Conservation (phyloP, 2,113 vertebrate genomes). For the Saccopteryx leptura region DNA sequence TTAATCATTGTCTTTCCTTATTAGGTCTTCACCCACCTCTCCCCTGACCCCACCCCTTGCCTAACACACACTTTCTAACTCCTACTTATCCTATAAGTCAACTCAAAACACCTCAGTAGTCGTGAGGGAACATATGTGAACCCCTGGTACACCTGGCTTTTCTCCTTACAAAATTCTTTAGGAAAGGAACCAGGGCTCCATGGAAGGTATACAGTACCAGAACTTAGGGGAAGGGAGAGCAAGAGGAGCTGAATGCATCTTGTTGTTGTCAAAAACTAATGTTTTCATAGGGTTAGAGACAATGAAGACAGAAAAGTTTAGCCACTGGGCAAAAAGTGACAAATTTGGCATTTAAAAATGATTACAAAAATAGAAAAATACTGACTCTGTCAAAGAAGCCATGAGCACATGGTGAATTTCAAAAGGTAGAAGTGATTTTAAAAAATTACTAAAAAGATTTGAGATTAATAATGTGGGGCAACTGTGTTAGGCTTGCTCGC, state of each 20-base stretch:
- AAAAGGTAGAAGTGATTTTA: neutral
- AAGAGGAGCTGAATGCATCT: neutral
- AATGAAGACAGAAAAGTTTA: neutral
- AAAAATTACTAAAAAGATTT: neutral
- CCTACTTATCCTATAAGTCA: neutral
- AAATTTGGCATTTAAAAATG: neutral
- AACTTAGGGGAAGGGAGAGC: neutral
- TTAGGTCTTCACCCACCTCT: neutral
- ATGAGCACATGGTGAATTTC: neutral
- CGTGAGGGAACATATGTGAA: neutral
- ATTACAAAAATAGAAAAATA: neutral
- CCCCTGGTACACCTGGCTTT: neutral
- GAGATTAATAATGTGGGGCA: neutral
- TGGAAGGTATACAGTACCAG: neutral
- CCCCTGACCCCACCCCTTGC: neutral
- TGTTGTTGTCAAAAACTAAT: conserved; percentile 27
- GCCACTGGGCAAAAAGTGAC: neutral
- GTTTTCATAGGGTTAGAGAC: neutral
- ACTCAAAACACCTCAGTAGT: neutral
- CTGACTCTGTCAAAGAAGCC: neutral
- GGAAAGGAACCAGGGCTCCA: neutral
- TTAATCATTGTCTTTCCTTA: neutral
- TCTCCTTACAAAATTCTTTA: neutral
- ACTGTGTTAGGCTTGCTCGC: too few species aligned
- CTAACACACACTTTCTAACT: neutral